Conservation (phyloP, 2,797 vertebrate species). For the Zenarchopterus dispar region DNA sequence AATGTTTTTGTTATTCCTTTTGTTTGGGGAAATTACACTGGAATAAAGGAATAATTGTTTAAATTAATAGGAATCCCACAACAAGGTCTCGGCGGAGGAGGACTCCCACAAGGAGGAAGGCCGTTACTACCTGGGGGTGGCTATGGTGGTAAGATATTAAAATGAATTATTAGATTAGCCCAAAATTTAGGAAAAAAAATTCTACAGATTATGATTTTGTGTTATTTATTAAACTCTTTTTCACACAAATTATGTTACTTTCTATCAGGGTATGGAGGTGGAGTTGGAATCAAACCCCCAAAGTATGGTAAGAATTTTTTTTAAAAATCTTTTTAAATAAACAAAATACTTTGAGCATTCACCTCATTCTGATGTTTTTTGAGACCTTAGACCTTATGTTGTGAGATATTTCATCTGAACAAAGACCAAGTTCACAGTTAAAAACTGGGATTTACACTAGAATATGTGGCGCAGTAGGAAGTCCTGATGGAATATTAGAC, state of each 20-base stretch:
- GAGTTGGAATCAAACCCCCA: slow-evolving; percentile 56
- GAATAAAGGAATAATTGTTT: neutral
- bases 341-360: neutral
- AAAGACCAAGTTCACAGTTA: neutral
- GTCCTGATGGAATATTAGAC: neutral
- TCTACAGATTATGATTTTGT: neutral
- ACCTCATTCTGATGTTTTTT: neutral
- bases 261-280: slow-evolving; percentile 52
- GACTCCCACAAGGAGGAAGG: slow-evolving; percentile 45
- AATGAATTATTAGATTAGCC: neutral
- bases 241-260: slow-evolving; percentile 6
- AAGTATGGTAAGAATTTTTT: slow-evolving; percentile 58
- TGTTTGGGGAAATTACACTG: neutral
- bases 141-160: slow-evolving; percentile 52
- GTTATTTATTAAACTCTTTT: neutral
- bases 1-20: neutral
- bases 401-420: neutral
- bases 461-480: neutral
- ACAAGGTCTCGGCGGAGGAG: slow-evolving; percentile 49
- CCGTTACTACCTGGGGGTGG: slow-evolving; percentile 51
- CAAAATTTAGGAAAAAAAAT: neutral
- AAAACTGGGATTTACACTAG: neutral
- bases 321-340: neutral
- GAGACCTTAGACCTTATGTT: neutral
- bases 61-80: slow-evolving; percentile 47